Percentiles rank a stretch among this genome's conserved stretches.
Evolutionary conservation across 2,797 vertebrate species (phyloP).

Genomic region (Muscicapa striata): DNA sequence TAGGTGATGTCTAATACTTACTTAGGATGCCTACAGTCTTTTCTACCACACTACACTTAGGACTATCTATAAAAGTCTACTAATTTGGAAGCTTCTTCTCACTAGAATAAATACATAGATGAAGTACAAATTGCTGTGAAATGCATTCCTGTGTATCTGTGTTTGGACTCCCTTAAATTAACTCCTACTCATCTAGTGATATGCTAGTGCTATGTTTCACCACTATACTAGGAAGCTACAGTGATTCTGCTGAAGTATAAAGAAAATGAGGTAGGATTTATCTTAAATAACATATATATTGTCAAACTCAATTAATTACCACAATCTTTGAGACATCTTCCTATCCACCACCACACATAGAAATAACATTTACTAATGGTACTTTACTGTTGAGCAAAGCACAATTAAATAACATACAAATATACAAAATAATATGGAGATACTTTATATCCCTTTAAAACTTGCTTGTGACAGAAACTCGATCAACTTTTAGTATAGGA

Average conservation of each 20-base stretch:
- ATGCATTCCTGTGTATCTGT: background rate
- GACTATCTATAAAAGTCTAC: background rate
- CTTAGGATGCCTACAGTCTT: background rate
- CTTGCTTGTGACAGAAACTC: background rate
- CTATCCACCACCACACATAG: background rate
- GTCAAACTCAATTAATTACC: background rate
- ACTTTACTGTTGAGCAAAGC: background rate
- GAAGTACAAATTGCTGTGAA: background rate
- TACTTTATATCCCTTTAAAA: background rate
- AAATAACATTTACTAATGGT: background rate
- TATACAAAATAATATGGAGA: background rate
- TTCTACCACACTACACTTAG: background rate
- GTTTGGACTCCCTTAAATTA: background rate
- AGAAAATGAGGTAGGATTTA: background rate
- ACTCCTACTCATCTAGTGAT: background rate
- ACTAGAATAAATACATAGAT: background rate
- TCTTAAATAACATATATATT: background rate
- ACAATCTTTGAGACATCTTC: background rate
- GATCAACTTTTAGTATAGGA: background rate
- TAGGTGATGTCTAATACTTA: background rate
- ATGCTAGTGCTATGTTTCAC: background rate
- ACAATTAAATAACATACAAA: background rate
- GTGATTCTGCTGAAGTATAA: background rate
- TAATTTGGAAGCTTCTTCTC: background rate
- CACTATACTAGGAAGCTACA: background rate